Conservation (phyloP, 2,113 vertebrate genomes). For the Morphnarchus princeps region DNA sequence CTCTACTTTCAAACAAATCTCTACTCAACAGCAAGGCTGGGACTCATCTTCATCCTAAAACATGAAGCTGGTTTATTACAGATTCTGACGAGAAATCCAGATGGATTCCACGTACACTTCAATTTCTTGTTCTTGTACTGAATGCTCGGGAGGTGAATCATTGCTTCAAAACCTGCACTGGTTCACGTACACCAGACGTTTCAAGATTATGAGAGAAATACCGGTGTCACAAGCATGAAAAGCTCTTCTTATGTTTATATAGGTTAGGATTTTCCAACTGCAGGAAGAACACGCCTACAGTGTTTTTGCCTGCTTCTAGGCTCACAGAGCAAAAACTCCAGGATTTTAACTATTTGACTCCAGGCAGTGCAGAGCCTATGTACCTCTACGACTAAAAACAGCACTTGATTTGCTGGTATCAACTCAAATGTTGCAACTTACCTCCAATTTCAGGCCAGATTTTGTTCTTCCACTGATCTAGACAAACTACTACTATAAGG, state of each 20-base stretch:
- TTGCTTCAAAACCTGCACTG: not conserved
- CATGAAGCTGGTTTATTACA: not conserved
- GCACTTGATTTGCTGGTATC: not conserved
- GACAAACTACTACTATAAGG: constrained; percentile 79
- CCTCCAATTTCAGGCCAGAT: constrained; percentile 91
- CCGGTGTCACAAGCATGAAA: not conserved
- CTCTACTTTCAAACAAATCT: not conserved
- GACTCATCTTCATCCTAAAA: not conserved
- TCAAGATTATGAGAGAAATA: not conserved
- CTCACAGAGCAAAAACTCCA: not conserved
- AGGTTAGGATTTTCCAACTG: not conserved
- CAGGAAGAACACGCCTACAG: not conserved
- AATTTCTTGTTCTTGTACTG: not conserved
- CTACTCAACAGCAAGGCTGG: not conserved
- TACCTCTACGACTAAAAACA: not conserved
- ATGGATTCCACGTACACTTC: fast-evolving
- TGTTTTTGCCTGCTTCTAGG: not conserved
- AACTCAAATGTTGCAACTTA: constrained; percentile 49
- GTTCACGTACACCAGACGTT: not conserved
- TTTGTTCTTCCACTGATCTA: constrained; percentile 89
- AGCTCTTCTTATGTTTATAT: not conserved
- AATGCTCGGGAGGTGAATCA: not conserved
- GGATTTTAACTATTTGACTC: not conserved
- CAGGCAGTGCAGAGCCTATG: not conserved
- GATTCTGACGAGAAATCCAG: not conserved